Evolutionary conservation across 2,888 invertebrate species (phyloP), one percentile per base, ranked within the genome.

Genomic region (Serrognathus titanus): DNA sequence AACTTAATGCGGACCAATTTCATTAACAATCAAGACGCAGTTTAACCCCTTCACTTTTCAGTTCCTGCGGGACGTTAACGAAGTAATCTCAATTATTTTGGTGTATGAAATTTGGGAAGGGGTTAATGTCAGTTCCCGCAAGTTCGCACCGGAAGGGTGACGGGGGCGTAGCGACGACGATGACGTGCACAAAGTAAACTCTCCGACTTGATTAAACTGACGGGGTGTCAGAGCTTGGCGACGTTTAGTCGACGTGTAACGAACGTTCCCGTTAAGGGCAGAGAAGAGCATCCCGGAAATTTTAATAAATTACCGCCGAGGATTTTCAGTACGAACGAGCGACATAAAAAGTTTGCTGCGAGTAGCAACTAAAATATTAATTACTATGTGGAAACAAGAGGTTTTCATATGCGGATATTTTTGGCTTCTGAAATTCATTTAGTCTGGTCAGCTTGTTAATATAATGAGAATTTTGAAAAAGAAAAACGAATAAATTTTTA

Each of bases 161-260:
- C 3, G 12, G 38, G 37, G 37, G 37, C 12, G 38, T 10, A 37
- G 48, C 51, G 43, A 48, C 55, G 51, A 60, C 54, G 66, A 63
- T 60, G 66, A 67, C 67, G 66, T 62, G 65, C 56, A 47, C 62
- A 62, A 65, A 68, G 65, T 64, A 66, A 66, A 70, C 69, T 68
- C 69, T 66, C 63, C 65, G 63, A 65, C 66, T 61, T 68, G 65
- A 66, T 65, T 65, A 65, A 69, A 66, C 63, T 66, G 69, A 69
- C 69, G 68, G 64, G 66, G 66, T 66, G 69, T 70, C 69, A 71
- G 68, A 64, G 63, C 62, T 61, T 62, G 65, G 68, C 60, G 69
- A 70, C 70, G 67, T 64, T 70, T 69, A 70, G 65, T 69, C 65
- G 70, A 70, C 70, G 64, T 54, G 62, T 57, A 66, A 70, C 66